A percentile compares a stretch with the other conserved stretches of the same genome.
phyloP scores from a whole-genome alignment of 2,888 invertebrate species.

The Polydrusus cervinus region DNA sequence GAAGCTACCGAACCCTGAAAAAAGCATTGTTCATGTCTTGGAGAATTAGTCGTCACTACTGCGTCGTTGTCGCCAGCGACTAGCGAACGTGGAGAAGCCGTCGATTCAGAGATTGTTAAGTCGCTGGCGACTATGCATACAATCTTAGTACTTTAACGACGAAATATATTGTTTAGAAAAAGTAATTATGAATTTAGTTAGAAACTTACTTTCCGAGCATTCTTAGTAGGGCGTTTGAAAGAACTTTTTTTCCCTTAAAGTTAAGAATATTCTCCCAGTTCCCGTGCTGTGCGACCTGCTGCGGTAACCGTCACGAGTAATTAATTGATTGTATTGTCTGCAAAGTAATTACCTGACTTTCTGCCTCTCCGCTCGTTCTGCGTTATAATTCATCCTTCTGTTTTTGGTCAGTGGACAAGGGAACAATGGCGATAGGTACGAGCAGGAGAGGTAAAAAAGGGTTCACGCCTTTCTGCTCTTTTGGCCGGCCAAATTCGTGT shows the following conservation, averaged over 20 bases:
- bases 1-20: no score
- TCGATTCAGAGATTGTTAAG: no score
- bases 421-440: slow-evolving; percentile 64
- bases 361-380: slow-evolving; percentile 65
- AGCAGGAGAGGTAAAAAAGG: slow-evolving; percentile 52
- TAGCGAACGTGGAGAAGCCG: no score
- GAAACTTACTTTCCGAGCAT: background rate
- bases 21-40: no score
- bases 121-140: no score
- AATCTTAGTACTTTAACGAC: no score
- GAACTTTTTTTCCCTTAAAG: background rate
- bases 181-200: background rate
- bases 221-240: background rate
- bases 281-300: slow-evolving; percentile 60
- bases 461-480: slow-evolving; percentile 56
- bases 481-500: slow-evolving; percentile 54
- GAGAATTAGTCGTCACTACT: no score
- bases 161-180: background rate
- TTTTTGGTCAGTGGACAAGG: slow-evolving; percentile 68
- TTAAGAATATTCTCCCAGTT: slow-evolving; percentile 43
- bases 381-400: slow-evolving; percentile 70
- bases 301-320: slow-evolving; percentile 69
- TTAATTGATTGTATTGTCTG: slow-evolving; percentile 73
- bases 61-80: no score
- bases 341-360: slow-evolving; percentile 73